Evolutionary conservation across 2,888 invertebrate species (phyloP), one percentile per base, ranked within the genome.

Genomic region (Ichneumon xanthorius): DNA sequence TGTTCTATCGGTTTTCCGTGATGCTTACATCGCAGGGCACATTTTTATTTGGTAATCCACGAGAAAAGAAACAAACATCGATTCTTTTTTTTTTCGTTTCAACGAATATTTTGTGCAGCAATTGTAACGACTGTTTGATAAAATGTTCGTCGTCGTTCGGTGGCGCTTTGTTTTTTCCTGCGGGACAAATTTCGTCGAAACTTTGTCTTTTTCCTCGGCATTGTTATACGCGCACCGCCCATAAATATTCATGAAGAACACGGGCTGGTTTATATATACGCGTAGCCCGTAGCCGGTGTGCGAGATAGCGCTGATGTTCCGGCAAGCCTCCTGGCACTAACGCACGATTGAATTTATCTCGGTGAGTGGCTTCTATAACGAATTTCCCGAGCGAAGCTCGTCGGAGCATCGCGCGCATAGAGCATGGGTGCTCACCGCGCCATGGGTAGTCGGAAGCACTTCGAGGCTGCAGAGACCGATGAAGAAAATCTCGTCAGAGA

Each of bases 281-380:
- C 58, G 58, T 22, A 26, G 63, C 63, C n/a, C n/a, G 63, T 33
- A 63, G 33, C 33, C 37, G 22, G 40, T 14, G 37, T 22, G 50
- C 68, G 68, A 73, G 80, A 77, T 78, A 84, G 65, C 61, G 68
- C 76, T 73, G 76, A 77, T 70, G 77, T 77, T 78, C 72, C 72
- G 72, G 77, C 58, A 73, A 81, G 67, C 68, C 68, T 68, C 55
- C 55, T 63, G 73, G 53, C 68, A 50, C 81, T 86, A 78, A 82
- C 80, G 87, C 84, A 85, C 87, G 80, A 88, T 88, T 87, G 85
- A 85, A 88, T 87, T 86, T 82, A 87, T 86, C 82, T 80, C 77
- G 82, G 80, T 71, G 82, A 85, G 83, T 85, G 80, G 70, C 73
- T 75, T 70, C 75, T 37, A 48, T 48, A 75, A 73, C 85, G 75